phyloP scores from a whole-genome alignment of 2,888 invertebrate genomes.

The Xestia sexstrigata region DNA sequence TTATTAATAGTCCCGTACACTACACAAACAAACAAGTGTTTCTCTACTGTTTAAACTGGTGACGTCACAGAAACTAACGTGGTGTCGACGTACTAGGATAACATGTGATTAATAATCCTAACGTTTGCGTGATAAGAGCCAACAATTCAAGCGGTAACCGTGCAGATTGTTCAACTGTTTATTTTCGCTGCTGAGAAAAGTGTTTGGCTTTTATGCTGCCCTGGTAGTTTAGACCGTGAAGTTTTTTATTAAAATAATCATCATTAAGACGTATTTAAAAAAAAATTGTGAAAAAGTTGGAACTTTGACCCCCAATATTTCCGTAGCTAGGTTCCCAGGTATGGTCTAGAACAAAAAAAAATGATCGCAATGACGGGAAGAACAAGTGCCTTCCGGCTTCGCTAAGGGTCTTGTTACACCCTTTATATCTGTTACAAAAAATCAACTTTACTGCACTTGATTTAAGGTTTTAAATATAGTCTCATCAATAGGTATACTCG shows the following conservation, averaged over 20 bases:
- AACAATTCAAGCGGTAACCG: conserved; percentile 68
- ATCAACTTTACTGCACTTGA: neutral
- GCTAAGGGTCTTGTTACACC: too few species aligned
- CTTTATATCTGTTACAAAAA: too few species aligned
- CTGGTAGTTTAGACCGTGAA: conserved; percentile 25
- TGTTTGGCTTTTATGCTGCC: conserved; percentile 53
- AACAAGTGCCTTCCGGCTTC: too few species aligned
- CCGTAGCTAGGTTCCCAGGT: too few species aligned
- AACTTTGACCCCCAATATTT: too few species aligned
- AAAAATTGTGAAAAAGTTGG: too few species aligned
- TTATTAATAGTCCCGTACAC: conserved; percentile 11
- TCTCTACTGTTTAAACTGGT: conserved; percentile 40
- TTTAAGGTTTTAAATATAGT: neutral
- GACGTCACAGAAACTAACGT: conserved; percentile 55
- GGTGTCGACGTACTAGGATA: conserved; percentile 71
- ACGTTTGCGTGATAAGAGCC: conserved; percentile 71
- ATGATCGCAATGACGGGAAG: too few species aligned
- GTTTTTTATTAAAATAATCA: neutral
- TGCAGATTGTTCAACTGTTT: conserved; percentile 58
- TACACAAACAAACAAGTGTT: conserved; percentile 27
- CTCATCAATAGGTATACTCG: neutral
- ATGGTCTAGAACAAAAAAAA: too few species aligned
- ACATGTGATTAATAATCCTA: conserved; percentile 71
- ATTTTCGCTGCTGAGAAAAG: conserved; percentile 51
- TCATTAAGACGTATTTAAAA: too few species aligned